These are phyloP conservation scores for Gobio occitaniae DNA, from an alignment of 2,797 vertebrate genomes.

Conservation along the genomic window DNA sequence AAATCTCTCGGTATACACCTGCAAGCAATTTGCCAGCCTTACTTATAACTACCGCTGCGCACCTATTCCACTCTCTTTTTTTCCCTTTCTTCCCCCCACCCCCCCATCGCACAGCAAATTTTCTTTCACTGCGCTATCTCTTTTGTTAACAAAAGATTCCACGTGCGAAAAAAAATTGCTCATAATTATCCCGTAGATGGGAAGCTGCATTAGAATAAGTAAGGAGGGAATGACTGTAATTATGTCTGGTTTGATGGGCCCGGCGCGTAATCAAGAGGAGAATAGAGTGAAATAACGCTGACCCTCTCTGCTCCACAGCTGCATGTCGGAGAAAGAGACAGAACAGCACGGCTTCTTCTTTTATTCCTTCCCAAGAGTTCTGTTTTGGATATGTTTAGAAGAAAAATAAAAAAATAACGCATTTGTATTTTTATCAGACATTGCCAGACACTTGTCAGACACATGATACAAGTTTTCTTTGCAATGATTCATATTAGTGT, in stretches of 20 bases:
- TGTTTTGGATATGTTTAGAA: constrained; percentile 42
- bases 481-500: neutral
- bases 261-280: constrained; percentile 99
- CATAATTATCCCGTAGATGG: constrained; percentile 99
- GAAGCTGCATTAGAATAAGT: constrained; percentile 99
- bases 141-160: constrained; percentile 99
- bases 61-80: constrained; percentile 84
- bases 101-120: constrained; percentile 89
- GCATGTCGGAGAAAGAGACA: constrained; percentile 83
- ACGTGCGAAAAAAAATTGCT: constrained; percentile 97
- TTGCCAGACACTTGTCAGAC: neutral
- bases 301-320: constrained; percentile 99
- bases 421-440: neutral
- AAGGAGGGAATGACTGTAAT: constrained; percentile 99
- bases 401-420: neutral
- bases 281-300: constrained; percentile 99
- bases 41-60: constrained; percentile 88
- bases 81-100: constrained; percentile 57
- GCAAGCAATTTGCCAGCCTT: constrained; percentile 99
- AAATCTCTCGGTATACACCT: constrained; percentile 94
- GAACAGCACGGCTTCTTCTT: constrained; percentile 24
- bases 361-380: constrained; percentile 24
- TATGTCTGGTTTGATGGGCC: constrained; percentile 99
- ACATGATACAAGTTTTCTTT: neutral
- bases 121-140: constrained; percentile 98